phyloP scores from a whole-genome alignment of 1,140 invertebrate genomes.

The Lepidurus packardi region DNA sequence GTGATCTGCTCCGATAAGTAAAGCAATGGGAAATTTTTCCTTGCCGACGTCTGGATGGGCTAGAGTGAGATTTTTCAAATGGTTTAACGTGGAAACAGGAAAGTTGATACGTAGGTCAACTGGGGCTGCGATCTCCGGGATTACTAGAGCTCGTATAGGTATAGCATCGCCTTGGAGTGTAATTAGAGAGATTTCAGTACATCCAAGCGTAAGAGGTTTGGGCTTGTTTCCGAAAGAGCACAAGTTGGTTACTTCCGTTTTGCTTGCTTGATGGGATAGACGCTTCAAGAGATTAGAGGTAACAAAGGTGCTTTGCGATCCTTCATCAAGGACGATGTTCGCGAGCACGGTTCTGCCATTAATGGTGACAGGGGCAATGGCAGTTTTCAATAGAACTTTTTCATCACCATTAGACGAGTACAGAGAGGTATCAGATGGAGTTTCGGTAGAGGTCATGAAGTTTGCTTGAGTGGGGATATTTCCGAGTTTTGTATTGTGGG shows the following conservation, averaged over 20 bases:
- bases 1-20: neutral
- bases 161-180: neutral
- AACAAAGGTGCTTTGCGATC: neutral
- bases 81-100: neutral
- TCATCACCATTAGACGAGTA: neutral
- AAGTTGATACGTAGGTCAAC: neutral
- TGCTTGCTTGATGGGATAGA: neutral
- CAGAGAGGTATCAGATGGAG: neutral
- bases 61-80: slow-evolving; percentile 7
- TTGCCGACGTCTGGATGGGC: neutral
- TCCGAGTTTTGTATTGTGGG: neutral
- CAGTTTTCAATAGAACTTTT: neutral
- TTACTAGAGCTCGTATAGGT: neutral
- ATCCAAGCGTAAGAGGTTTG: neutral
- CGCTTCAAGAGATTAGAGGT: neutral
- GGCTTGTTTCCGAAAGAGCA: neutral
- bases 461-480: neutral
- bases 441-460: neutral
- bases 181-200: neutral
- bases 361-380: neutral
- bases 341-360: neutral
- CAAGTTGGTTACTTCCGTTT: neutral
- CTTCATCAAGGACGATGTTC: neutral
- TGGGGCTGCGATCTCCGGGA: neutral
- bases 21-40: neutral